A percentile compares a stretch with the other conserved stretches of the same genome.
These are phyloP conservation scores for Aphelocoma californica DNA, from an alignment of 2,797 vertebrate genomes.

Conservation along the genomic window DNA sequence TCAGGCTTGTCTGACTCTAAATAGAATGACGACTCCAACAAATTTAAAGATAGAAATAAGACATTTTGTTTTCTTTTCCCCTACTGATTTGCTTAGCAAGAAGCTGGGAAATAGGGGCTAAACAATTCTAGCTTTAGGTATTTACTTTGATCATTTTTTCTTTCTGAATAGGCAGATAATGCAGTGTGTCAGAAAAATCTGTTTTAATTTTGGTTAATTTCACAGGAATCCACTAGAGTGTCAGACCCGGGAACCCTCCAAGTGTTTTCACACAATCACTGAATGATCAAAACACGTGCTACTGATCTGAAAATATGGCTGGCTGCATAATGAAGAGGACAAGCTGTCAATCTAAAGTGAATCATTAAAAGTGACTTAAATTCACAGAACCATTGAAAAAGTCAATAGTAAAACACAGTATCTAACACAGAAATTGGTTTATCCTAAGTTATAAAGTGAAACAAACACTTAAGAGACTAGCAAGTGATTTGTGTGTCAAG, in stretches of 20 bases:
- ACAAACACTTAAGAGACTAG: background rate
- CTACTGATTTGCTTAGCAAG: background rate
- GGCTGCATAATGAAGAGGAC: background rate
- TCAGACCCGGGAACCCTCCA: background rate
- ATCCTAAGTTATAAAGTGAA: background rate
- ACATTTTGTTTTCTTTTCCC: background rate
- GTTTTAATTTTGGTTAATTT: slow-evolving; percentile 12
- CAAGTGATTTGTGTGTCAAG: background rate
- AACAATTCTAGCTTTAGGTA: background rate
- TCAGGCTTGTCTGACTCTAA: slow-evolving; percentile 35
- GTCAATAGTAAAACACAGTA: background rate
- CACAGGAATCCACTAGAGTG: background rate
- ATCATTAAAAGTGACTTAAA: background rate
- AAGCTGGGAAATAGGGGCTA: background rate
- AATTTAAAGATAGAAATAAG: slow-evolving; percentile 17
- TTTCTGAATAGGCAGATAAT: background rate
- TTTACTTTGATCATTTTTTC: background rate
- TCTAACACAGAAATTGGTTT: background rate
- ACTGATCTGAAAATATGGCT: background rate
- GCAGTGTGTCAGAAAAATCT: background rate
- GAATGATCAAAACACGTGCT: background rate
- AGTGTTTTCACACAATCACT: background rate
- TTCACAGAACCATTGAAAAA: background rate
- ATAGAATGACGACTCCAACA: background rate
- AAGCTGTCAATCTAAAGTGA: background rate